Conservation (phyloP, 2,888 invertebrate species). For the Lepidonotus clava region DNA sequence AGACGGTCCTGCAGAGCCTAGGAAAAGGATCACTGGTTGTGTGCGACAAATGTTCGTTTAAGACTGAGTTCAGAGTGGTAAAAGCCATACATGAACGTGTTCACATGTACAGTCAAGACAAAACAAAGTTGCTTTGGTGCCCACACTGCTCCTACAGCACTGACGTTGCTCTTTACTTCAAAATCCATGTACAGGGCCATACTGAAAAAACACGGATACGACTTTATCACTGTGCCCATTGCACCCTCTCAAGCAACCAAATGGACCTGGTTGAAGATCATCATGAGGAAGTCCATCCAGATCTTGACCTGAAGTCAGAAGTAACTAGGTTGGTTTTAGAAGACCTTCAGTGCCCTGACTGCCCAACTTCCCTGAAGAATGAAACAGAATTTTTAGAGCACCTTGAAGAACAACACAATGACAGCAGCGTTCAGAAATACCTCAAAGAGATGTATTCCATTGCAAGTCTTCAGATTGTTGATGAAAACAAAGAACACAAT, state of each 20-base stretch:
- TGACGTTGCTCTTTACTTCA: neutral
- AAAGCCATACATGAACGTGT: slow-evolving; percentile 40
- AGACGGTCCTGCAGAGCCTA: slow-evolving; percentile 22
- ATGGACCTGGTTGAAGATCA: slow-evolving; percentile 53
- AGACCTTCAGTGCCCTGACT: slow-evolving; percentile 1
- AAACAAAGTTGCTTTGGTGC: slow-evolving; percentile 13
- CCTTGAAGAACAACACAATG: neutral
- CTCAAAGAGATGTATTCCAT: slow-evolving; percentile 40
- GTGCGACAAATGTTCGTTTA: slow-evolving; percentile 22
- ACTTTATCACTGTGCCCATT: slow-evolving; percentile 35
- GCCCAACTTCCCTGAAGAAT: neutral
- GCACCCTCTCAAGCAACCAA: slow-evolving; percentile 12
- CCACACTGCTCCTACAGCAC: slow-evolving; percentile 49
- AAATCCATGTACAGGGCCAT: slow-evolving; percentile 45
- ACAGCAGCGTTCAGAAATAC: neutral
- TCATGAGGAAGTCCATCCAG: slow-evolving; percentile 35
- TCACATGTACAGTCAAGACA: slow-evolving; percentile 10
- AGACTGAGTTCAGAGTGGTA: slow-evolving; percentile 21
- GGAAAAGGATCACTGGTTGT: neutral
- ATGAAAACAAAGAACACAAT: neutral
- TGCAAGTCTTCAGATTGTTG: slow-evolving; percentile 43
- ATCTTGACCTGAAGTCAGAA: slow-evolving; percentile 7
- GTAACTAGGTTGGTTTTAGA: slow-evolving; percentile 26
- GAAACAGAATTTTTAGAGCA: neutral
- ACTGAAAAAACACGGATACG: neutral